Conservation (phyloP, 2,888 invertebrate genomes). For the Lasiommata megera region DNA sequence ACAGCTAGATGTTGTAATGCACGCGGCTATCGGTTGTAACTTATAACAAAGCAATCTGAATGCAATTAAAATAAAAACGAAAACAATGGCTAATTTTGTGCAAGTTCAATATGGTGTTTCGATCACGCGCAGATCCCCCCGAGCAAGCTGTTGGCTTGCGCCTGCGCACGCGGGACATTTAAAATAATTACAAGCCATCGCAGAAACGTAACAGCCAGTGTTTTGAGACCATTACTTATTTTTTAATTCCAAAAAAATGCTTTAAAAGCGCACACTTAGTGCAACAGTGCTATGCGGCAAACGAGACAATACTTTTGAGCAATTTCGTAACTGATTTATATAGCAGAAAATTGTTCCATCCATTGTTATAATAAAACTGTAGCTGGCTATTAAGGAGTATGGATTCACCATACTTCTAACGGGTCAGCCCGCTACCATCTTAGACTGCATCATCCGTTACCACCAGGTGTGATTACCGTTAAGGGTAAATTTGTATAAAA, state of each 20-base stretch:
- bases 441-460: too few species aligned
- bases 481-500: too few species aligned
- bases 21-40: neutral
- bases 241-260: slow-evolving; percentile 71
- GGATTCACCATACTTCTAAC: too few species aligned
- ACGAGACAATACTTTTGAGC: slow-evolving; percentile 46
- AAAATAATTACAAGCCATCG: slow-evolving; percentile 82
- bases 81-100: slow-evolving; percentile 39
- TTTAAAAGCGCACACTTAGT: slow-evolving; percentile 70
- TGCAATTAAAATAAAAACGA: slow-evolving; percentile 32
- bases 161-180: slow-evolving; percentile 74
- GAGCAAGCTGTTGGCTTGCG: slow-evolving; percentile 49
- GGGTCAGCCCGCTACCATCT: too few species aligned
- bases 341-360: too few species aligned
- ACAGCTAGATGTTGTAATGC: neutral
- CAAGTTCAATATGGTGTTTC: slow-evolving; percentile 71
- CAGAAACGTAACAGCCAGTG: slow-evolving; percentile 77
- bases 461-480: too few species aligned
- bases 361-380: too few species aligned
- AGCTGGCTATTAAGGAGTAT: too few species aligned
- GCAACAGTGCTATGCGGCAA: slow-evolving; percentile 59
- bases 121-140: slow-evolving; percentile 66
- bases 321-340: slow-evolving; percentile 41
- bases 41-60: slow-evolving; percentile 8
- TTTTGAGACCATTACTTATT: slow-evolving; percentile 81